Percentiles rank a stretch among this genome's conserved stretches.
Conservation (phyloP, 2,888 invertebrate genomes). For the Aleiodes alternator region DNA sequence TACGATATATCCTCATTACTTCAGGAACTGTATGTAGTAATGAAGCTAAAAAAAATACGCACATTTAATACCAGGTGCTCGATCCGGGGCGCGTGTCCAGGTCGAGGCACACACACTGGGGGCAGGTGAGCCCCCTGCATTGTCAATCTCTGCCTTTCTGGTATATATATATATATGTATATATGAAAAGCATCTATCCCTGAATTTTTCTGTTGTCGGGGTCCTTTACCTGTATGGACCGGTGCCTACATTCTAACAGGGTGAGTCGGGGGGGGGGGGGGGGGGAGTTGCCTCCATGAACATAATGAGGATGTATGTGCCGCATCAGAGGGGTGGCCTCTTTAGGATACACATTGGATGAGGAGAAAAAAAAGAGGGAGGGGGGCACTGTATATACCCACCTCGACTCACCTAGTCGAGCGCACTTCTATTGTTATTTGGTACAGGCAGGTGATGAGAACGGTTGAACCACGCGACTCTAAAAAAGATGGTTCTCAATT, state of each 20-base stretch:
- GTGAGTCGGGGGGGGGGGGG: neutral
- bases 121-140: slow-evolving; percentile 75
- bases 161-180: slow-evolving; percentile 28
- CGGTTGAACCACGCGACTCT: slow-evolving; percentile 74
- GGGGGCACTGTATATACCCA: slow-evolving; percentile 56
- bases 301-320: slow-evolving; percentile 71
- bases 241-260: slow-evolving; percentile 14
- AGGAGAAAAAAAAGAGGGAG: slow-evolving; percentile 3
- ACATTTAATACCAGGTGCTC: slow-evolving; percentile 66
- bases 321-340: slow-evolving; percentile 64
- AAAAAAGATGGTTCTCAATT: slow-evolving; percentile 56
- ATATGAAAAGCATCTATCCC: slow-evolving; percentile 32
- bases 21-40: neutral
- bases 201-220: slow-evolving; percentile 33
- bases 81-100: slow-evolving; percentile 72
- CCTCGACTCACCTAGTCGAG: slow-evolving; percentile 66
- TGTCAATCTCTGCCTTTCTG: slow-evolving; percentile 72
- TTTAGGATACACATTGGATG: slow-evolving; percentile 13
- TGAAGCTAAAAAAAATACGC: slow-evolving; percentile 7
- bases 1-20: neutral
- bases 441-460: slow-evolving; percentile 74
- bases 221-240: slow-evolving; percentile 45
- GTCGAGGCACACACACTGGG: slow-evolving; percentile 64
- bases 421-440: slow-evolving; percentile 66
- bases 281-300: slow-evolving; percentile 60